Percentiles rank a stretch among this genome's conserved stretches.
Conservation (phyloP, 2,113 vertebrate species). For the Colistium nudipinnis region DNA sequence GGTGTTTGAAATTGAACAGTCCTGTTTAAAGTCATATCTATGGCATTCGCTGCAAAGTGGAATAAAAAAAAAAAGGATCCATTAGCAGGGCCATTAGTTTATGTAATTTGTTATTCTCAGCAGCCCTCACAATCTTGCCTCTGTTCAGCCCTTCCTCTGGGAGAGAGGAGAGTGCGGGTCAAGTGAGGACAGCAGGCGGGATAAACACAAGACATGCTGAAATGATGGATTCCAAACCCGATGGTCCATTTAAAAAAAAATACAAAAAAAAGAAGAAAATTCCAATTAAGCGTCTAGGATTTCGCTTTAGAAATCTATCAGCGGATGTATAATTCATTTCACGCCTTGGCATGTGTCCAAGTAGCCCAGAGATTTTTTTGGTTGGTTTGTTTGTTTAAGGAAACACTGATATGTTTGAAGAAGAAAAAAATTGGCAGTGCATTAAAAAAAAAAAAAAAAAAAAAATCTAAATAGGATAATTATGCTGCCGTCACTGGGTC, state of each 20-base stretch:
- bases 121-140: slow-evolving; percentile 34
- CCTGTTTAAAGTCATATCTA: slow-evolving; percentile 55
- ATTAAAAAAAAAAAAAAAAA: not conserved
- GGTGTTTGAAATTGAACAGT: slow-evolving; percentile 54
- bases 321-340: not conserved
- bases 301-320: not conserved
- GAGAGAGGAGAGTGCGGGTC: slow-evolving; percentile 19
- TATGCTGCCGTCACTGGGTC: not conserved
- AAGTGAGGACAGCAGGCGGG: slow-evolving; percentile 16
- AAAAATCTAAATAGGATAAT: slow-evolving; percentile 1
- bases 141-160: slow-evolving; percentile 34
- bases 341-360: not conserved
- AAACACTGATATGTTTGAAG: no score
- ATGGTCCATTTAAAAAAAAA: not conserved
- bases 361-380: not conserved
- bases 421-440: no score
- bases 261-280: no score
- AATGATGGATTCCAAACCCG: slow-evolving; percentile 2
- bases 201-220: not conserved
- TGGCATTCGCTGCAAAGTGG: slow-evolving; percentile 21
- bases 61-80: no score
- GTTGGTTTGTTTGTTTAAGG: no score
- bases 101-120: slow-evolving; percentile 60
- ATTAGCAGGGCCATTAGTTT: slow-evolving; percentile 62
- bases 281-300: not conserved